Evolutionary conservation across 2,888 invertebrate species (phyloP).

Genomic region (Pristionchus arcanus): DNA sequence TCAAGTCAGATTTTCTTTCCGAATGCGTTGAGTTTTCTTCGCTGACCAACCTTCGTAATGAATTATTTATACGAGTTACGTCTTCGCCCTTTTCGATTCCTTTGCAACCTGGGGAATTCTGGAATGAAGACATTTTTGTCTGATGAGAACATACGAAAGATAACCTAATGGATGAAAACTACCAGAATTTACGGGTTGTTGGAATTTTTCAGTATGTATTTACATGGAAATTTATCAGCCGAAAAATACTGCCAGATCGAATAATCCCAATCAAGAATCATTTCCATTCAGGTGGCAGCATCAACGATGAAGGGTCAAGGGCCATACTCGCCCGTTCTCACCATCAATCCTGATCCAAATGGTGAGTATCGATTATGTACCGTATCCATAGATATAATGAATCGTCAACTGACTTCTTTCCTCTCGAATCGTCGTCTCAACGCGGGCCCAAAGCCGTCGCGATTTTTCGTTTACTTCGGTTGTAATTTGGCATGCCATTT

Average conservation of each 20-base stretch:
- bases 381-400: background rate
- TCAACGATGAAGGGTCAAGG: conserved; percentile 97
- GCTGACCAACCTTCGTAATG: conserved; percentile 11
- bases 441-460: background rate
- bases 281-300: conserved; percentile 91
- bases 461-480: conserved; percentile 10
- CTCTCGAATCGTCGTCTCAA: conserved; percentile 32
- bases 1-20: background rate
- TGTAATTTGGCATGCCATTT: conserved; percentile 46
- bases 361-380: conserved; percentile 61
- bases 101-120: background rate
- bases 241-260: too few species aligned
- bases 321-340: conserved; percentile 83
- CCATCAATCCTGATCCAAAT: conserved; percentile 71
- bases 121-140: background rate
- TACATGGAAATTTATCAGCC: too few species aligned
- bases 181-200: too few species aligned
- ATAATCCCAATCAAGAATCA: background rate
- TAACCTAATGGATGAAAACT: too few species aligned
- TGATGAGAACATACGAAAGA: too few species aligned
- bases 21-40: background rate
- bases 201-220: too few species aligned
- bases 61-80: background rate
- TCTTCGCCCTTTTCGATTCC: background rate
- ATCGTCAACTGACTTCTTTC: conserved; percentile 16